A percentile compares a stretch with the other conserved stretches of the same genome.
Conservation (phyloP, 1,140 invertebrate genomes). For the Pachypeltis micranthus region DNA sequence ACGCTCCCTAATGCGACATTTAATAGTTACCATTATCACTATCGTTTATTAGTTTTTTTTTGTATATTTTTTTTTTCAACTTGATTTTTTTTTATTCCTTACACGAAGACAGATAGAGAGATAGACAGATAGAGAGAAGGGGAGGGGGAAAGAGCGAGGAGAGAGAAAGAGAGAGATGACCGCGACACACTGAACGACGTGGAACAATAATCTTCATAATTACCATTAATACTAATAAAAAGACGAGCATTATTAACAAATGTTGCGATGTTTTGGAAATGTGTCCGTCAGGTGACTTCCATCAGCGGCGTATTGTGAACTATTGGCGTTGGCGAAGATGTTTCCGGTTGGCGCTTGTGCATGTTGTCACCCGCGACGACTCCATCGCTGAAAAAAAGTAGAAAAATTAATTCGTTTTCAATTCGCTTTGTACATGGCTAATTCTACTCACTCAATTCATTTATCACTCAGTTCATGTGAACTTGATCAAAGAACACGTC, state of each 20-base stretch:
- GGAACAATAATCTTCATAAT: not conserved
- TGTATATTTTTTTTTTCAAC: not conserved
- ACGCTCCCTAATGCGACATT: too few species aligned
- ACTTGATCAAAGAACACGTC: too few species aligned
- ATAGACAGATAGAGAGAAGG: too few species aligned
- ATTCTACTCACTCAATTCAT: not conserved
- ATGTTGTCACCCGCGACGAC: conserved; percentile 5
- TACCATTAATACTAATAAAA: not conserved
- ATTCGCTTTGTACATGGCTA: not conserved
- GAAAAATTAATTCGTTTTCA: conserved; percentile 1
- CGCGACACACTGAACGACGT: not conserved
- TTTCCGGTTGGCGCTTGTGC: conserved; percentile 9
- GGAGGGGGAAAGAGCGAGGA: conserved; percentile 5
- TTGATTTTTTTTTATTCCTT: not conserved
- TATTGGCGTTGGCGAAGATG: not conserved
- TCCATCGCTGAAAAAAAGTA: not conserved
- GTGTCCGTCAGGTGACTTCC: conserved; percentile 22
- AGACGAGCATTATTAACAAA: not conserved
- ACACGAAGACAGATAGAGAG: not conserved
- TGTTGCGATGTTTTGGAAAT: not conserved
- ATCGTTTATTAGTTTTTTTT: not conserved
- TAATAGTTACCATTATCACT: too few species aligned
- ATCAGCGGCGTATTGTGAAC: conserved; percentile 19
- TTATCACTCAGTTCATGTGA: too few species aligned
- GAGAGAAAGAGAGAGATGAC: not conserved